Evolutionary conservation across 2,113 vertebrate species (phyloP).

Genomic region (Toxotes jaculatrix): DNA sequence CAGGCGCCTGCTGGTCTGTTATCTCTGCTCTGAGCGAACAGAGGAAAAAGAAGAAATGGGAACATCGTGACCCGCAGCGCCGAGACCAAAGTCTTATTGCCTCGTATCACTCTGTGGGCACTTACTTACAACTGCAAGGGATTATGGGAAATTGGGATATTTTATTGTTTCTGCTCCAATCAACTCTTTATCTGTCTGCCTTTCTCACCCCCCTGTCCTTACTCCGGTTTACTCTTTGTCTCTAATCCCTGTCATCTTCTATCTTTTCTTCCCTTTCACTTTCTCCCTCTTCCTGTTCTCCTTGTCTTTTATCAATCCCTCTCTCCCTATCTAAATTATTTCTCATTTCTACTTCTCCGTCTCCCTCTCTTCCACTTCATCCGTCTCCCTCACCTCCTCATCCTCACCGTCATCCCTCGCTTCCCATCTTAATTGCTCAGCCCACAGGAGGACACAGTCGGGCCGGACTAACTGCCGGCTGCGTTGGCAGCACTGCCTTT

Average conservation of each 20-base stretch:
- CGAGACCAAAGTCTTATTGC: conserved; percentile 40
- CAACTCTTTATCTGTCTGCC: conserved; percentile 41
- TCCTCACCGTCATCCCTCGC: conserved; percentile 29
- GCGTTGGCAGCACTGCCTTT: conserved; percentile 34
- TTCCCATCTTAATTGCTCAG: conserved; percentile 58
- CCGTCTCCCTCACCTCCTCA: conserved; percentile 25
- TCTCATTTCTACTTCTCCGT: conserved; percentile 13
- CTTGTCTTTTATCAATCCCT: not conserved
- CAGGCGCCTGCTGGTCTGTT: conserved; percentile 34
- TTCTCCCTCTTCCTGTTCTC: not conserved
- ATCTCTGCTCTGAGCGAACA: conserved; percentile 45
- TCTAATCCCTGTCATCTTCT: conserved; percentile 17
- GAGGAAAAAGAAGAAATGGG: conserved; percentile 39
- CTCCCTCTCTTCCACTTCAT: conserved; percentile 28
- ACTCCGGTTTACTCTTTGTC: conserved; percentile 15
- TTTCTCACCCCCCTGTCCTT: conserved; percentile 5
- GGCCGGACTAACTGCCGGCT: conserved; percentile 25
- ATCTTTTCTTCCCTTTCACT: not conserved
- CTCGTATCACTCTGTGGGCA: conserved; percentile 43
- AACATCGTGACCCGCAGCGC: conserved; percentile 50
- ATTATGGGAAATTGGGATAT: conserved; percentile 69
- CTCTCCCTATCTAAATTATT: conserved; percentile 33
- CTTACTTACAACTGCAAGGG: conserved; percentile 58
- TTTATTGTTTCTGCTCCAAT: conserved; percentile 64
- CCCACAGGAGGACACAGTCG: conserved; percentile 34